Evolutionary conservation across 2,113 vertebrate species (phyloP).

Genomic region (Lepisosteus oculatus): DNA sequence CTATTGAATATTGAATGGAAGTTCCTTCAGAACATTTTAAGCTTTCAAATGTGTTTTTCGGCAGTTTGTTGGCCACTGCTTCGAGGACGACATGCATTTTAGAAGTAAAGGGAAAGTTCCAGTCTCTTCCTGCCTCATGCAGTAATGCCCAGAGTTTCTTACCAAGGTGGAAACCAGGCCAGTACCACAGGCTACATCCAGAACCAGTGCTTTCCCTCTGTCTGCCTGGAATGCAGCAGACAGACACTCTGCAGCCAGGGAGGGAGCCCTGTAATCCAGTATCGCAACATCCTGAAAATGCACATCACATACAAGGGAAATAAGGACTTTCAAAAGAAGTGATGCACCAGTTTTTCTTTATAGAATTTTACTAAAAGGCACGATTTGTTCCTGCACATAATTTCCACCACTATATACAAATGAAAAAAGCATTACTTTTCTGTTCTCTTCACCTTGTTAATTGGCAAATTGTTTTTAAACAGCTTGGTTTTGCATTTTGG

Average conservation of each 20-base stretch:
- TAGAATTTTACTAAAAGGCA: no score
- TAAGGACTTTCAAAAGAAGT: not conserved
- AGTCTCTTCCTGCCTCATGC: not conserved
- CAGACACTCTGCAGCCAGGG: conserved; percentile 67
- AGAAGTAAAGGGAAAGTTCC: not conserved
- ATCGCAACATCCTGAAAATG: conserved; percentile 67
- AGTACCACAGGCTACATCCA: conserved; percentile 89
- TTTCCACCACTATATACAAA: not conserved
- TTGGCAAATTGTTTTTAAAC: no score
- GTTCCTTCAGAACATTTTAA: not conserved
- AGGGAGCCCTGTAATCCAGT: conserved; percentile 76
- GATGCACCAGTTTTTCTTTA: no score
- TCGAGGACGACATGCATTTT: not conserved
- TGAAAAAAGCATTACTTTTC: no score
- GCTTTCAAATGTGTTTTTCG: not conserved
- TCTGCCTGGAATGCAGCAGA: conserved; percentile 50
- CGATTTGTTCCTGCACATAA: not conserved
- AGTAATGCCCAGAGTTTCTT: conserved; percentile 15
- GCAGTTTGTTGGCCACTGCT: no score
- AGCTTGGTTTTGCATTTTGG: no score
- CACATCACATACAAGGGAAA: conserved; percentile 7
- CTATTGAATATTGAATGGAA: not conserved
- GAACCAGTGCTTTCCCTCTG: conserved; percentile 51
- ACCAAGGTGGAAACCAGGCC: conserved; percentile 79
- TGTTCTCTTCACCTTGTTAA: no score